These are phyloP conservation scores for Paedocypris micromegethes DNA, from an alignment of 2,797 vertebrate genomes.

Conservation along the genomic window DNA sequence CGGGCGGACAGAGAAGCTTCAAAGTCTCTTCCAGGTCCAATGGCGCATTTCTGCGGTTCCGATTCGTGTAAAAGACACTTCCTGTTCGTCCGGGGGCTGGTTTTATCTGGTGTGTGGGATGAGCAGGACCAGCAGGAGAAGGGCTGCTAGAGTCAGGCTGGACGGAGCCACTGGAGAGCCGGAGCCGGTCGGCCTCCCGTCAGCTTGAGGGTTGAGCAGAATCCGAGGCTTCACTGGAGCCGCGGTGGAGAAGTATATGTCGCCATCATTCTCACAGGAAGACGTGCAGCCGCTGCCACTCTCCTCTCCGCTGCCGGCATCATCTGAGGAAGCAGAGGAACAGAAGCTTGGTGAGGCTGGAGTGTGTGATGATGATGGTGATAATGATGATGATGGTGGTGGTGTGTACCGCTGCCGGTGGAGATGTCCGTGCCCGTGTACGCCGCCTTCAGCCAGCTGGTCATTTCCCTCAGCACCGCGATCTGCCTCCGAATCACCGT, in stretches of 20 bases:
- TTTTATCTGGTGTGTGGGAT: conserved; percentile 66
- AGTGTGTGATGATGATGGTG: conserved; percentile 59
- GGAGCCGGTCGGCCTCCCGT: rapidly evolving
- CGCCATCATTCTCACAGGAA: conserved; percentile 69
- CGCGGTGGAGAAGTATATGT: conserved; percentile 80
- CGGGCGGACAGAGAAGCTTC: conserved; percentile 66
- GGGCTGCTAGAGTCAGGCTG: conserved; percentile 57
- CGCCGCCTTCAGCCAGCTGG: conserved; percentile 86
- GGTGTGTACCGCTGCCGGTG: conserved; percentile 78
- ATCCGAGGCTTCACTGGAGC: conserved; percentile 38
- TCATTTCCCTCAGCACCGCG: conserved; percentile 85
- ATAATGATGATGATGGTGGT: conserved; percentile 81
- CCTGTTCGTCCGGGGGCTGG: conserved; percentile 2
- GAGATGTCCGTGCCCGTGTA: conserved; percentile 87
- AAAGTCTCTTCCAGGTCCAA: conserved; percentile 66
- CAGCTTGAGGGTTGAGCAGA: neutral
- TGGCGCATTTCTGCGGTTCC: conserved; percentile 60
- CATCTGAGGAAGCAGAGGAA: conserved; percentile 54
- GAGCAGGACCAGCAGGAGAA: conserved; percentile 60
- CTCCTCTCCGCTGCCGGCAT: conserved; percentile 78
- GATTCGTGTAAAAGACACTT: conserved; percentile 34
- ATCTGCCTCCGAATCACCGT: conserved; percentile 87
- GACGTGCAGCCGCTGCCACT: conserved; percentile 87
- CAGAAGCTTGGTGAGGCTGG: neutral
- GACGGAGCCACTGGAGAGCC: conserved; percentile 34